Evolutionary conservation across 2,113 vertebrate genomes (phyloP).

Genomic region (Lates calcarifer): DNA sequence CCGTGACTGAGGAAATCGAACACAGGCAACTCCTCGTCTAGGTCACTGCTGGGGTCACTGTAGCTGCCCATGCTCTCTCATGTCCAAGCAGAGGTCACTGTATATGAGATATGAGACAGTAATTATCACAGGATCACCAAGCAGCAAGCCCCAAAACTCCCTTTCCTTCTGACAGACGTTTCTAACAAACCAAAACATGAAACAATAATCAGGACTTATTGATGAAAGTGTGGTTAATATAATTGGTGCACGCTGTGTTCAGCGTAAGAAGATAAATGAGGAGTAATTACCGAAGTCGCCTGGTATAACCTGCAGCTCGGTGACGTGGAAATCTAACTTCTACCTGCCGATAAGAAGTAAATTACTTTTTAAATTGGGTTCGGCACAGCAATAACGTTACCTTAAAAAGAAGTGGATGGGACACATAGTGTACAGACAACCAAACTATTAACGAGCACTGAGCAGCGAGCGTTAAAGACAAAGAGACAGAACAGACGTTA

Average conservation of each 20-base stretch:
- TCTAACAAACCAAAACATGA: no score
- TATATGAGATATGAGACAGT: neutral
- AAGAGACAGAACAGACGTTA: neutral
- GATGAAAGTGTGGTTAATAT: no score
- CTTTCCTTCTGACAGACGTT: no score
- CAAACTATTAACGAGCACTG: neutral
- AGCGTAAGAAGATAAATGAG: neutral
- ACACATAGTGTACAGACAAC: neutral
- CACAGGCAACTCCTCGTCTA: constrained; percentile 81
- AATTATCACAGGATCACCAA: neutral
- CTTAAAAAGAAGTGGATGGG: neutral
- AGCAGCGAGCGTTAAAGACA: neutral
- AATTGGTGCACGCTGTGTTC: neutral
- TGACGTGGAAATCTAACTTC: constrained; percentile 11
- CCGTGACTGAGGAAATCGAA: constrained; percentile 80
- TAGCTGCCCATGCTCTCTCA: constrained; percentile 70
- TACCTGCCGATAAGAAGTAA: neutral
- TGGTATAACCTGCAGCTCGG: neutral
- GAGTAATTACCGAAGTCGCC: constrained; percentile 1
- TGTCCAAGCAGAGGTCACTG: neutral
- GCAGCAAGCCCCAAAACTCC: neutral
- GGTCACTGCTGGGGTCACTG: constrained; percentile 80
- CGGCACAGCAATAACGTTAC: neutral
- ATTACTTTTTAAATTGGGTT: constrained; percentile 22
- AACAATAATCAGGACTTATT: neutral